Evolutionary conservation across 2,888 invertebrate genomes (phyloP), one percentile per base, ranked within the genome.

Genomic region (Parelbella ahira): DNA sequence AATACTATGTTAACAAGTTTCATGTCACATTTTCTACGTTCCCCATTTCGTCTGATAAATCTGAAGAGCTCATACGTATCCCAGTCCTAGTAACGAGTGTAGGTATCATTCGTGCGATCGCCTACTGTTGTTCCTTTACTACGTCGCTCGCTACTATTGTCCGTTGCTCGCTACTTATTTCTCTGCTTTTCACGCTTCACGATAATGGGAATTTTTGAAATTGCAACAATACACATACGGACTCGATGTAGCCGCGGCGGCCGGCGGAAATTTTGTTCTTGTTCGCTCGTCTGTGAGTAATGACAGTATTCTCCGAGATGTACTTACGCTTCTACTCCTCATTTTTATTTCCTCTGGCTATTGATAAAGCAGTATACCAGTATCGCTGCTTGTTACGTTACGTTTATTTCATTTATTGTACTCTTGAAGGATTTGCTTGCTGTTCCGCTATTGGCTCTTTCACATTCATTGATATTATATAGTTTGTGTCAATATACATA

Each of bases 131-230:
- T 12, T 11, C 9, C 20, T 20, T 1, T 33, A 13, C 39, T n/a
- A n/a, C n/a, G 19, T 11, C 29, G 21, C 8, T 18, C 30, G 56
- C 53, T 55, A 50, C 69, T 59, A 77, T 83, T 80, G 82, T 81
- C 74, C 73, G 67, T 58, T 57, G 55, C 63, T 78, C 64, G 56
- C 63, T 79, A 64, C 79, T 78, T 82, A 81, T 81, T 78, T 79
- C 68, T 74, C 68, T 73, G 67, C 73, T 71, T 72, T 80, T 76
- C 75, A 67, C 74, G 68, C 75, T 77, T 62, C 54, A 73, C 74
- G 60, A 72, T 84, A 83, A 82, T 82, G 68, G 82, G 79, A 80
- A 84, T 84, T 80, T 84, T 73, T 82, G 77, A 82, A 84, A 86
- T 83, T 81, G 81, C 82, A 78, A 84, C 82, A 82, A 84, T 82